Percentiles rank a stretch among this genome's conserved stretches.
Evolutionary conservation across 2,113 vertebrate species (phyloP).

Genomic region (Aix galericulata): DNA sequence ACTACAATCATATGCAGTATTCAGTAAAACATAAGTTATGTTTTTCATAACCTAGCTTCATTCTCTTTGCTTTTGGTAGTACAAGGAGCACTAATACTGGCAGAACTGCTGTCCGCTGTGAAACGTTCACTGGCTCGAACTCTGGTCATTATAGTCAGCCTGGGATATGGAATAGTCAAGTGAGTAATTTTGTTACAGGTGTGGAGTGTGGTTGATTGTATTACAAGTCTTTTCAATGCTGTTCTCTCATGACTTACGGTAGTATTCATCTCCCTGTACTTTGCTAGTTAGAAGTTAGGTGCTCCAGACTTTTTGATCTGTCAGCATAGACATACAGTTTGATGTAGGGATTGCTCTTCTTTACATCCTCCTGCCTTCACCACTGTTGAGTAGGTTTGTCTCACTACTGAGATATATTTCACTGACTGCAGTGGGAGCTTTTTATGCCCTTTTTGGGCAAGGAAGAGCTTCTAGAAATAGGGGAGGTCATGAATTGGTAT

Average conservation of each 20-base stretch:
- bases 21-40: neutral
- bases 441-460: neutral
- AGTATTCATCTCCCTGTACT: neutral
- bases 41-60: neutral
- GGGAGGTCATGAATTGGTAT: neutral
- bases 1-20: neutral
- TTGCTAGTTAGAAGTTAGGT: neutral
- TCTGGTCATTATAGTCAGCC: slow-evolving; percentile 93
- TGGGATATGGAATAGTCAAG: slow-evolving; percentile 96
- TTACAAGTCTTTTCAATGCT: neutral
- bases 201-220: neutral
- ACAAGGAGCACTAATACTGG: slow-evolving; percentile 89
- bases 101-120: slow-evolving; percentile 92
- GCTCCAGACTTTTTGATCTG: neutral
- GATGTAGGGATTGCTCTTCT: neutral
- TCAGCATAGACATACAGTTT: neutral
- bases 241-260: neutral
- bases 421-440: neutral
- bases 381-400: neutral
- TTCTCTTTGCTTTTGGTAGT: slow-evolving; percentile 73
- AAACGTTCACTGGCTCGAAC: slow-evolving; percentile 93
- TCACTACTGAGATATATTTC: neutral
- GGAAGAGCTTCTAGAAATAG: neutral
- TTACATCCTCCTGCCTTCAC: neutral
- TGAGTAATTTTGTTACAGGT: slow-evolving; percentile 70